Base-by-base conservation (phyloP, 2,797 vertebrate species). In the Schizopygopsis pylzovi region DNA sequence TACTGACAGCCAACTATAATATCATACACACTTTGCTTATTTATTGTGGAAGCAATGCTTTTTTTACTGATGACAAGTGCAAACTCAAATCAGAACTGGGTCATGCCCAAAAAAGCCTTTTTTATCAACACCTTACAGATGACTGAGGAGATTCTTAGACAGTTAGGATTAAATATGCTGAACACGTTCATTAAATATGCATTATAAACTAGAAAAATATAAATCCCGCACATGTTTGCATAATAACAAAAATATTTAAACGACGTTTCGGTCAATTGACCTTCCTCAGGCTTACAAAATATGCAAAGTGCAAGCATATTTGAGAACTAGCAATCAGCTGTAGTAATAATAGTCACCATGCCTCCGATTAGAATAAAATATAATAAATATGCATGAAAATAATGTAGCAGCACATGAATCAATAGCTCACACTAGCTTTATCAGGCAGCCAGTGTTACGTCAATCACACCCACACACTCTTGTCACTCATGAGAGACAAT, bases 401-500 rank as follows among this genome's bases (percentile, higher is more conserved):
- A 56, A 72, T 43, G 13, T 20, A 71, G 8, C 43, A 43, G 16
- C 15, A 12, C 15, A 59, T 33, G 16, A 72, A 43, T 45, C 37
- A 4, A 15, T 15, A 10, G 70, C 63, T 76, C 68, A 61, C 49
- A 59, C 16, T 56, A 33, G 75, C 18, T 73, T 56, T 81, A n/a
- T 65, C 28, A 20, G 39, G 16, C 18, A 39, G 28, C n/a, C 49
- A 73, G n/a, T 49, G 59, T 43, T 71, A 68, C 12, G 25, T 81
- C 72, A 81, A 12, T 75, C 49, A 1, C 49, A 28, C 20, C 16
- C 68, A 45, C 70, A 79, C 70, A 28, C 22, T 47, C 63, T 43
- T 70, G 61, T 12, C 79, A 81, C 33, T 76, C 43, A 75, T 83
- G 70, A n/a, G 49, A 76, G 33, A 78, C 82, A 71, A 43, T 52